Evolutionary conservation across 2,888 invertebrate genomes (phyloP).

Genomic region (Sminthurides aquaticus): DNA sequence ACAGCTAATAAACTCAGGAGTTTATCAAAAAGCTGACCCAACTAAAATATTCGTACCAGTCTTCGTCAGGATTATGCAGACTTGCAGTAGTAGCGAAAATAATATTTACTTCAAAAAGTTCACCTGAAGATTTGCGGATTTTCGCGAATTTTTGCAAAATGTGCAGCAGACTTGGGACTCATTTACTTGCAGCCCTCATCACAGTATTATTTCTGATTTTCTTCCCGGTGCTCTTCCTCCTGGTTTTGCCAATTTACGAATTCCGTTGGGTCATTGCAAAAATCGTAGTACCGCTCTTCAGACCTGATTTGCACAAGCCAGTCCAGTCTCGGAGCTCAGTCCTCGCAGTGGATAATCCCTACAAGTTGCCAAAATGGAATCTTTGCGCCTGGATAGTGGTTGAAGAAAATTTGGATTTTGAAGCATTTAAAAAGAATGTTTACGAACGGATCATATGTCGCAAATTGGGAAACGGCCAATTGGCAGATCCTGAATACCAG

Average conservation of each 20-base stretch:
- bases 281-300: slow-evolving; percentile 16
- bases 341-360: slow-evolving; percentile 27
- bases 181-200: slow-evolving; percentile 15
- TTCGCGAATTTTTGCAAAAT: no score
- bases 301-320: slow-evolving; percentile 30
- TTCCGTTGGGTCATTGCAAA: slow-evolving; percentile 25
- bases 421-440: slow-evolving; percentile 24
- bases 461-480: slow-evolving; percentile 17
- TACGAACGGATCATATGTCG: slow-evolving; percentile 23
- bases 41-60: no score
- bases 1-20: no score
- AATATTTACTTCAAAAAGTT: no score
- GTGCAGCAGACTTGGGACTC: slow-evolving; percentile 9
- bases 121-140: no score
- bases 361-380: slow-evolving; percentile 30
- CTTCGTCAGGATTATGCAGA: no score
- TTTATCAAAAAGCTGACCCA: no score
- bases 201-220: slow-evolving; percentile 23
- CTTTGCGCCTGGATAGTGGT: slow-evolving; percentile 32
- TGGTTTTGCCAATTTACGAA: slow-evolving; percentile 25
- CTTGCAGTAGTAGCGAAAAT: no score
- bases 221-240: slow-evolving; percentile 8
- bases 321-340: slow-evolving; percentile 34
- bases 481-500: slow-evolving; percentile 32
- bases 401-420: slow-evolving; percentile 30